Conservation (phyloP, 2,797 vertebrate genomes). For the Craterocephalus amniculus region DNA sequence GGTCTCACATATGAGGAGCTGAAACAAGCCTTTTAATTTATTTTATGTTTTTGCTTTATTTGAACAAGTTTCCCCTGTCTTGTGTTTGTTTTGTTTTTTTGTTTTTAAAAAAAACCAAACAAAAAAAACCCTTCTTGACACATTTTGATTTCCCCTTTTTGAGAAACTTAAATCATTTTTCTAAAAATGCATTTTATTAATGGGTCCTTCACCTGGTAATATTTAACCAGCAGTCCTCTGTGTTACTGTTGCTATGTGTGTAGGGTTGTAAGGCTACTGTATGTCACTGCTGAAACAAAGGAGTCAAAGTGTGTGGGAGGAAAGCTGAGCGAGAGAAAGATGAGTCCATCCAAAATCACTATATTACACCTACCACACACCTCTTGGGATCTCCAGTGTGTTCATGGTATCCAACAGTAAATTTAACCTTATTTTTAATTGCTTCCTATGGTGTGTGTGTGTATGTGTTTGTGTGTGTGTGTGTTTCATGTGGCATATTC, state of each 20-base stretch:
- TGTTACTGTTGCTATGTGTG: conserved; percentile 29
- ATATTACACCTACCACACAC: conserved; percentile 41
- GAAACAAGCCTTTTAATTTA: not conserved
- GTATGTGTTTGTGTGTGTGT: no score
- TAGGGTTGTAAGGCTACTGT: conserved; percentile 39
- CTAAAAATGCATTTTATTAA: conserved; percentile 9
- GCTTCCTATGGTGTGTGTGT: conserved; percentile 5
- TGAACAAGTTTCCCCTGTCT: no score
- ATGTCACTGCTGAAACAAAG: conserved; percentile 58
- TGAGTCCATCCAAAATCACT: conserved; percentile 58
- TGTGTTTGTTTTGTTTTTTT: no score
- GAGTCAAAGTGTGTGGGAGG: conserved; percentile 65
- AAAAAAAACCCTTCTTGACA: not conserved
- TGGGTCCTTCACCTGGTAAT: conserved; percentile 4
- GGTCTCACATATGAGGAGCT: conserved; percentile 15
- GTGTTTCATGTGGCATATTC: no score
- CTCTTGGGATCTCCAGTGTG: conserved; percentile 28
- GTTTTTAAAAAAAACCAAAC: not conserved
- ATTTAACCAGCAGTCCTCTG: conserved; percentile 18
- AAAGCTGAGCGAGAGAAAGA: conserved; percentile 44
- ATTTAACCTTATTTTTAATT: conserved; percentile 20
- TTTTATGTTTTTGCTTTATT: not conserved
- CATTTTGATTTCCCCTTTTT: conserved; percentile 28
- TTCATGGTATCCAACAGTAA: conserved; percentile 14
- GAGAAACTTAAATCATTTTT: not conserved